Conservation (phyloP, 2,113 vertebrate genomes). For the Gallinago jamesoni region DNA sequence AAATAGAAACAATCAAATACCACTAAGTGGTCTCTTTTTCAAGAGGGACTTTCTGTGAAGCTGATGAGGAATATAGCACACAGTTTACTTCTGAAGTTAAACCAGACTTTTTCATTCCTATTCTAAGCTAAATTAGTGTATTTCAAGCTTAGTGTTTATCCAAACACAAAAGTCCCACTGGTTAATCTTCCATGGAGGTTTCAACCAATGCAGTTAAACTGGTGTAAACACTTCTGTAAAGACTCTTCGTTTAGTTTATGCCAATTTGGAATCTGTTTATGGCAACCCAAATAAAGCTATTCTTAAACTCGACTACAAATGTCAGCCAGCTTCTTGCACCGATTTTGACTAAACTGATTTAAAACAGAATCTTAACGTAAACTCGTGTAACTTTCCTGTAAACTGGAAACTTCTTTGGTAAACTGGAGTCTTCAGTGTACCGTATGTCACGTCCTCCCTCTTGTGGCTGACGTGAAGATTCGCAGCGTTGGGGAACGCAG, state of each 20-base stretch:
- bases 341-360: neutral
- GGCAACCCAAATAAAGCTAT: slow-evolving; percentile 10
- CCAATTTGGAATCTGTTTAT: slow-evolving; percentile 38
- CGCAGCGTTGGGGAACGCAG: neutral
- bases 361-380: neutral
- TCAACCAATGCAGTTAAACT: neutral
- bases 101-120: neutral
- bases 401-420: neutral
- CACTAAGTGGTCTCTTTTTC: neutral
- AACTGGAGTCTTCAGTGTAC: neutral
- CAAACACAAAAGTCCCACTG: slow-evolving; percentile 21
- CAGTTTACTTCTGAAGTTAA: slow-evolving; percentile 24
- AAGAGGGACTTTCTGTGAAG: neutral
- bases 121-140: neutral
- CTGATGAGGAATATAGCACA: neutral
- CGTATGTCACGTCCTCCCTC: slow-evolving; percentile 36
- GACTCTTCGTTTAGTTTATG: slow-evolving; percentile 8
- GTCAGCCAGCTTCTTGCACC: slow-evolving; percentile 34
- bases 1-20: neutral
- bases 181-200: slow-evolving; percentile 5
- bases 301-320: neutral
- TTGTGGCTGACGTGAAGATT: neutral
- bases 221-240: slow-evolving; percentile 12
- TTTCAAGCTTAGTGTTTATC: slow-evolving; percentile 7
- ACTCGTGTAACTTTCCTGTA: neutral